Percentiles rank a stretch among this genome's conserved stretches.
Evolutionary conservation across 2,888 invertebrate genomes (phyloP).

Genomic region (Cecidostiba fungosa): DNA sequence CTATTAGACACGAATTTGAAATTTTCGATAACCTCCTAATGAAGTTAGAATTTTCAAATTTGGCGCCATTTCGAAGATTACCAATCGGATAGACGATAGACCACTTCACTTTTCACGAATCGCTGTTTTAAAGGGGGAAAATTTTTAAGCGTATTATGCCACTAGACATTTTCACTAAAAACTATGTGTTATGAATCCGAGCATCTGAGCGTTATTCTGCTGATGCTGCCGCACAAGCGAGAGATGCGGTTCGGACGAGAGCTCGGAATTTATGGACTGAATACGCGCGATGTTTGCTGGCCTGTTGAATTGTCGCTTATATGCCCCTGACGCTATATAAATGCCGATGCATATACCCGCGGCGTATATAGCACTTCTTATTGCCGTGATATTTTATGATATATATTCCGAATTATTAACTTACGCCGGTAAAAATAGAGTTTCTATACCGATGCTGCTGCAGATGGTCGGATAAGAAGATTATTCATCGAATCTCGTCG

Average conservation of each 20-base stretch:
- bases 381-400: background rate
- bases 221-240: background rate
- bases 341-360: background rate
- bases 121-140: no score
- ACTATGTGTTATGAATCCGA: slow-evolving; percentile 8
- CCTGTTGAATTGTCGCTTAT: slow-evolving; percentile 6
- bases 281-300: slow-evolving; percentile 15
- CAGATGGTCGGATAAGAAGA: background rate
- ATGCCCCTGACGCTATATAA: background rate
- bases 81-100: no score
- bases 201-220: background rate
- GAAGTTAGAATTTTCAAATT: no score
- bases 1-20: no score
- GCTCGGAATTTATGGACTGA: slow-evolving; percentile 19
- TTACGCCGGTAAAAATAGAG: no score
- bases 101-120: no score
- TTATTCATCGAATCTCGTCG: background rate
- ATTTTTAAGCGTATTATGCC: no score
- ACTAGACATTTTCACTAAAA: no score
- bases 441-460: no score
- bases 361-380: background rate
- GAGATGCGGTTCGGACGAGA: background rate
- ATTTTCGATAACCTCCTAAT: no score
- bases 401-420: background rate
- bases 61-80: no score